Conservation (phyloP, 2,888 invertebrate genomes). For the Zygaena filipendulae region DNA sequence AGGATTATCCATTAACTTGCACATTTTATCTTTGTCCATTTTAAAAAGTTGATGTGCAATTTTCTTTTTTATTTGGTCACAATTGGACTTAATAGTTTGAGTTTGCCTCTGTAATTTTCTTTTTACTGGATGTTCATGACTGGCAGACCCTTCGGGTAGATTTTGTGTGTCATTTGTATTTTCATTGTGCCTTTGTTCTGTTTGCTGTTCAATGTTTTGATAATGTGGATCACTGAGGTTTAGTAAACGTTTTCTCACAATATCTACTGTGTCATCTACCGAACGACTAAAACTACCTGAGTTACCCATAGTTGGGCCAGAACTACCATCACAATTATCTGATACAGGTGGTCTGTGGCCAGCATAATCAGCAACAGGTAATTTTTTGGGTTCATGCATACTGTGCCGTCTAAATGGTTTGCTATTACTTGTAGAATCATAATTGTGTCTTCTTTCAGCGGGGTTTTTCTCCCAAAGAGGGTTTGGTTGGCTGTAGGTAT, state of each 20-base stretch:
- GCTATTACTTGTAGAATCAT: slow-evolving; percentile 26
- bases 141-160: slow-evolving; percentile 16
- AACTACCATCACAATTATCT: slow-evolving; percentile 46
- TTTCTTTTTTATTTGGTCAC: slow-evolving; percentile 56
- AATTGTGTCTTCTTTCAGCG: slow-evolving; percentile 23
- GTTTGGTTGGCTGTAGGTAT: slow-evolving; percentile 16
- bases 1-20: slow-evolving; percentile 58
- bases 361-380: slow-evolving; percentile 29
- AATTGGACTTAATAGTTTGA: slow-evolving; percentile 35
- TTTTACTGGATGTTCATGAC: slow-evolving; percentile 31
- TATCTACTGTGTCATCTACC: slow-evolving; percentile 56
- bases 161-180: slow-evolving; percentile 22
- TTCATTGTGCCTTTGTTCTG: slow-evolving; percentile 7
- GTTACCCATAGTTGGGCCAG: slow-evolving; percentile 34
- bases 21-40: slow-evolving; percentile 60
- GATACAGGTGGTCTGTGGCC: slow-evolving; percentile 58
- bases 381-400: slow-evolving; percentile 24
- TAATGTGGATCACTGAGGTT: slow-evolving; percentile 40
- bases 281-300: slow-evolving; percentile 50
- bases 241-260: slow-evolving; percentile 40
- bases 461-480: slow-evolving; percentile 28
- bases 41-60: slow-evolving; percentile 60
- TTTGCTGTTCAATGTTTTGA: neutral
- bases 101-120: slow-evolving; percentile 30
- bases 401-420: slow-evolving; percentile 25